These are phyloP conservation scores for Plotosus lineatus DNA, from an alignment of 2,113 vertebrate species.

Conservation along the genomic window DNA sequence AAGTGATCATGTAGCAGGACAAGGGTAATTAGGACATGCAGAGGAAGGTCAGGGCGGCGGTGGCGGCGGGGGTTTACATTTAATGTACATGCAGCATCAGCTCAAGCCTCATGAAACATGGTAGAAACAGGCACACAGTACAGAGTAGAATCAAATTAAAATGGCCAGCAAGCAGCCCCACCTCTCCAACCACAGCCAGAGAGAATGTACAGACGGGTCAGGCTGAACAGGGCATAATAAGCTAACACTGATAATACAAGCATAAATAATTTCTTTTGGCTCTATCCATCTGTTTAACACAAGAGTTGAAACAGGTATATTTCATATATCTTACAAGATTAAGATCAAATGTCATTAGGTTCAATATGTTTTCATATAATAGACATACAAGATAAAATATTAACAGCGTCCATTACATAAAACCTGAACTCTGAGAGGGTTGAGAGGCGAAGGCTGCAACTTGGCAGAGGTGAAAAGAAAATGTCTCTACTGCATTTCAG, in stretches of 20 bases:
- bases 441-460: conserved; percentile 56
- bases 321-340: background rate
- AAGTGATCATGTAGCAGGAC: conserved; percentile 33
- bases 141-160: conserved; percentile 17
- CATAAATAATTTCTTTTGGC: conserved; percentile 6
- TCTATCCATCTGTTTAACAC: background rate
- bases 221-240: background rate
- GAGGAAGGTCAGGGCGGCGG: conserved; percentile 11
- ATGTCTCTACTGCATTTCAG: conserved; percentile 64
- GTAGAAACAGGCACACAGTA: conserved; percentile 3
- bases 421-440: conserved; percentile 30
- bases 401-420: conserved; percentile 11
- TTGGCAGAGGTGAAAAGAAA: conserved; percentile 36
- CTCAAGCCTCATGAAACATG: conserved; percentile 38
- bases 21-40: conserved; percentile 48
- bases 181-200: conserved; percentile 69
- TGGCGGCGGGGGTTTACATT: background rate
- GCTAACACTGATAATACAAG: conserved; percentile 20
- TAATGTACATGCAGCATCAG: conserved; percentile 41
- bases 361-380: conserved; percentile 11
- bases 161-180: conserved; percentile 51
- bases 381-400: conserved; percentile 6
- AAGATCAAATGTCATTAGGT: background rate
- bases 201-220: background rate
- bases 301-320: background rate